Percentiles rank a stretch among this genome's conserved stretches.
Evolutionary conservation across 2,888 invertebrate genomes (phyloP).

Genomic region (Nomada ferruginata): DNA sequence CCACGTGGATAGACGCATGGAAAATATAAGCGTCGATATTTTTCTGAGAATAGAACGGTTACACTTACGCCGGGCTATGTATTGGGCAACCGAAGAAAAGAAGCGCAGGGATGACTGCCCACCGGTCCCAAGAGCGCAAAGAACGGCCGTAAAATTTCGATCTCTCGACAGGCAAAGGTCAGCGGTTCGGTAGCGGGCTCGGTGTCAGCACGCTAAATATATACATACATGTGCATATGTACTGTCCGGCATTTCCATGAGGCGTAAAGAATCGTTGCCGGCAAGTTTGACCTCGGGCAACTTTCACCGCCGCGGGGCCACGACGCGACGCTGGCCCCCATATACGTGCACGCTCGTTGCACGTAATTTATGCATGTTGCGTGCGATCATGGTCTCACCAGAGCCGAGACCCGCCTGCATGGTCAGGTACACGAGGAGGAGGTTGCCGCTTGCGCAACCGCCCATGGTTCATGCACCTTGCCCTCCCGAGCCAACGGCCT

Average conservation of each 20-base stretch:
- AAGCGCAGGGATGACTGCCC: too few relatives aligned
- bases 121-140: too few relatives aligned
- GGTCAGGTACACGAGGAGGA: slow-evolving; percentile 77
- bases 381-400: slow-evolving; percentile 77
- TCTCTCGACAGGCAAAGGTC: too few relatives aligned
- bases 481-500: slow-evolving; percentile 59
- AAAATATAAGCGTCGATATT: too few relatives aligned
- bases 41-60: too few relatives aligned
- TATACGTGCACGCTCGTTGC: slow-evolving; percentile 66
- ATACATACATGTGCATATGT: too few relatives aligned
- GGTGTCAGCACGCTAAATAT: slow-evolving; percentile 11
- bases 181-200: too few relatives aligned
- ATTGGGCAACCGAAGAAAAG: too few relatives aligned
- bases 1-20: too few relatives aligned
- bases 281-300: slow-evolving; percentile 80
- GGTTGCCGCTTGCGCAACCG: slow-evolving; percentile 70
- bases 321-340: slow-evolving; percentile 40
- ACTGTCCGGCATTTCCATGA: not conserved
- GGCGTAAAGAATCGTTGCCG: slow-evolving; percentile 48
- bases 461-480: slow-evolving; percentile 73
- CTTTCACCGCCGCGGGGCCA: slow-evolving; percentile 76
- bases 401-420: slow-evolving; percentile 73
- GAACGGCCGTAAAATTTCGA: too few relatives aligned
- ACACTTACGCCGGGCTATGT: too few relatives aligned
- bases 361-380: slow-evolving; percentile 79